Evolutionary conservation across 2,888 invertebrate species (phyloP).

Genomic region (Lamproptera curius): DNA sequence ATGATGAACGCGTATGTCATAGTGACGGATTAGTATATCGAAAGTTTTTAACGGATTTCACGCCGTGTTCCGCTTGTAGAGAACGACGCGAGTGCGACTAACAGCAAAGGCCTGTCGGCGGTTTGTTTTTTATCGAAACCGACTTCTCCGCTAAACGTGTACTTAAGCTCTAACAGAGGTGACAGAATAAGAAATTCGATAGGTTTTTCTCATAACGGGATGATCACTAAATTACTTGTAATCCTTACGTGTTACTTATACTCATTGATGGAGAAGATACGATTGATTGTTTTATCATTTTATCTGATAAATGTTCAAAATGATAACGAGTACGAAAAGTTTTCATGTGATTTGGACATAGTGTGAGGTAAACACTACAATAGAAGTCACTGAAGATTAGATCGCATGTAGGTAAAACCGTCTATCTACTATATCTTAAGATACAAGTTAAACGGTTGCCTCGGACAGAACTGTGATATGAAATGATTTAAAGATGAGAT

Average conservation of each 20-base stretch:
- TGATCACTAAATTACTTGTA: not conserved
- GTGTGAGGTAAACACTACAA: too few relatives aligned
- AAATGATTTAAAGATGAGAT: too few relatives aligned
- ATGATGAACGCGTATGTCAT: slow-evolving; percentile 51
- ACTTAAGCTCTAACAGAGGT: slow-evolving; percentile 39
- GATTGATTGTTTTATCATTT: slow-evolving; percentile 4
- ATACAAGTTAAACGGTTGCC: too few relatives aligned
- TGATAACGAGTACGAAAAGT: too few relatives aligned
- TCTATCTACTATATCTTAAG: too few relatives aligned
- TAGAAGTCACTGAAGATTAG: too few relatives aligned
- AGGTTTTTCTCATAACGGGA: not conserved
- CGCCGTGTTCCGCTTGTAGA: slow-evolving; percentile 23
- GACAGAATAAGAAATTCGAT: not conserved
- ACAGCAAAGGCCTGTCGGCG: slow-evolving; percentile 37
- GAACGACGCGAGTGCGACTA: slow-evolving; percentile 48
- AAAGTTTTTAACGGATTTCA: not conserved
- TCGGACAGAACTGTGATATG: too few relatives aligned
- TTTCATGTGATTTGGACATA: too few relatives aligned
- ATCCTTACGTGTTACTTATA: slow-evolving; percentile 1
- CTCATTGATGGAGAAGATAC: not conserved
- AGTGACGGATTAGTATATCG: slow-evolving; percentile 2
- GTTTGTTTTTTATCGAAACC: slow-evolving; percentile 52
- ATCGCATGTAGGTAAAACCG: too few relatives aligned
- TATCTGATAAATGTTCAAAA: too few relatives aligned
- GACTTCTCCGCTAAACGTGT: slow-evolving; percentile 34